These are phyloP conservation scores for Caerostris extrusa DNA, from an alignment of 1,140 invertebrate species.

Conservation along the genomic window DNA sequence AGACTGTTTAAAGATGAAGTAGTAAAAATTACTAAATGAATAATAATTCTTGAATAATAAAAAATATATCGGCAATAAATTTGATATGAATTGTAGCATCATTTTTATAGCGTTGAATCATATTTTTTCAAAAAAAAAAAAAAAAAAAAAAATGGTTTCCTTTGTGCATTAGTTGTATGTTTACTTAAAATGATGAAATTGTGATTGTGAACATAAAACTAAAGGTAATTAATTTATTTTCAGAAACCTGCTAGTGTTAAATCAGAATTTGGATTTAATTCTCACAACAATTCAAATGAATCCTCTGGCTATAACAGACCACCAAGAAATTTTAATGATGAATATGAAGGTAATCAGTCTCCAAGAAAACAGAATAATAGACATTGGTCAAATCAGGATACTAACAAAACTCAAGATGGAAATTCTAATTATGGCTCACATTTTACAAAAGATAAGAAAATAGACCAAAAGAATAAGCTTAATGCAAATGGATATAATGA, in stretches of 20 bases:
- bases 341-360: slow-evolving; percentile 31
- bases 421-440: slow-evolving; percentile 32
- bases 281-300: neutral
- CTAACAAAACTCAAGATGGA: slow-evolving; percentile 2
- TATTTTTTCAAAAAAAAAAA: no score
- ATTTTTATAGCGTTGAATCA: no score
- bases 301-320: slow-evolving; percentile 32
- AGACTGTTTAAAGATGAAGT: neutral
- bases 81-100: neutral
- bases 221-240: neutral
- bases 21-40: neutral
- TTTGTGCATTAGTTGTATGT: no score
- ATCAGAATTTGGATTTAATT: slow-evolving; percentile 28
- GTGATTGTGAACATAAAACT: no score
- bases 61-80: neutral
- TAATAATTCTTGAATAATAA: neutral
- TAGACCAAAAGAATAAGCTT: slow-evolving; percentile 55
- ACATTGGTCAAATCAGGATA: slow-evolving; percentile 1
- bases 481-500: slow-evolving; percentile 43
- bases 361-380: slow-evolving; percentile 37
- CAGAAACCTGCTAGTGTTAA: slow-evolving; percentile 26
- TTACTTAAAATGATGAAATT: no score
- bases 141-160: no score
- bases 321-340: neutral
- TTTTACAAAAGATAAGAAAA: slow-evolving; percentile 41